Evolutionary conservation across 2,888 invertebrate species (phyloP).

Genomic region (Amiota mariae): DNA sequence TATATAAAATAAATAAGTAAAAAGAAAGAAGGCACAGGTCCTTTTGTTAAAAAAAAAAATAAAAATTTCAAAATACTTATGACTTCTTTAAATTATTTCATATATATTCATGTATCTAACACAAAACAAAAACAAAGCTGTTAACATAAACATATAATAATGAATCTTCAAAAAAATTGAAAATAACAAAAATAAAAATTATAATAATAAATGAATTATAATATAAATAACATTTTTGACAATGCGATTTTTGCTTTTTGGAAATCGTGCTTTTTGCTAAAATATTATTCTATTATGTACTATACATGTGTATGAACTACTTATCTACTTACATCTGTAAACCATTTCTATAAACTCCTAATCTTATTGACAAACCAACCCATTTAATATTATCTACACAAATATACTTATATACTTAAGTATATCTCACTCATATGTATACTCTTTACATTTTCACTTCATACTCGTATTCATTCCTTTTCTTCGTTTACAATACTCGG

Average conservation of each 20-base stretch:
- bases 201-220: conserved; percentile 35
- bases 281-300: conserved; percentile 50
- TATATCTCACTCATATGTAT: conserved; percentile 27
- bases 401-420: conserved; percentile 48
- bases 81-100: neutral
- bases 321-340: conserved; percentile 5
- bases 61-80: conserved; percentile 34
- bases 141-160: conserved; percentile 37
- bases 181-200: conserved; percentile 30
- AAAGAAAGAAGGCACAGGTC: neutral
- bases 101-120: no score
- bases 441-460: conserved; percentile 27
- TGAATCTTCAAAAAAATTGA: conserved; percentile 47
- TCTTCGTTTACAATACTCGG: no score
- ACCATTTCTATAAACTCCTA: conserved; percentile 57
- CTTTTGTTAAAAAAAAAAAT: conserved; percentile 17
- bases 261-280: conserved; percentile 66
- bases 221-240: conserved; percentile 60
- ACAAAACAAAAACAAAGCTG: no score
- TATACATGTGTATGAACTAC: neutral
- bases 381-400: conserved; percentile 58
- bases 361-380: conserved; percentile 30
- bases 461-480: no score
- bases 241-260: conserved; percentile 66
- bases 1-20: neutral